Conservation (phyloP, 2,888 invertebrate species). For the Heliconius aoede region DNA sequence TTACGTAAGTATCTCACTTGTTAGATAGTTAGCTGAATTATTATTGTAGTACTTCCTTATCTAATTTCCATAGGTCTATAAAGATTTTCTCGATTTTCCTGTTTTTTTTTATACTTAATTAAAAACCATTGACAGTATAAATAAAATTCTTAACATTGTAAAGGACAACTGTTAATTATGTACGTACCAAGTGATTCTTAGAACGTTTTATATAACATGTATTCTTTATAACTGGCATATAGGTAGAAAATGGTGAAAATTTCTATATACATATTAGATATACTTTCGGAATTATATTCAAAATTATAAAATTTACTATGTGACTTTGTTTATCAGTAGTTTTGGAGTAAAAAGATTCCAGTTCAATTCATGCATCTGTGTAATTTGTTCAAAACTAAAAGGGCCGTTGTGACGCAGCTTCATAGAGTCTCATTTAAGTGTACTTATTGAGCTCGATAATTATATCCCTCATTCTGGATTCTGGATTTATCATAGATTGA, state of each 20-base stretch:
- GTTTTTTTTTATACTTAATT: not conserved
- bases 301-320: not conserved
- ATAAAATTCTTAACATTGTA: conserved; percentile 17
- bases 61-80: not conserved
- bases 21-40: not conserved
- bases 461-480: too few species aligned
- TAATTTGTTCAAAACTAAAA: too few species aligned
- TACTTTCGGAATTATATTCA: not conserved
- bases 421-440: too few species aligned
- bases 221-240: not conserved
- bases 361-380: too few species aligned
- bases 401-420: too few species aligned
- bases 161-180: not conserved
- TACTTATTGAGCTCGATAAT: too few species aligned
- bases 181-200: conserved; percentile 1
- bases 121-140: not conserved
- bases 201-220: conserved; percentile 5
- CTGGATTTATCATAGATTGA: too few species aligned
- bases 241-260: not conserved
- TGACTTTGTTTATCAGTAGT: too few species aligned
- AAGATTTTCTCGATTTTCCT: conserved; percentile 14
- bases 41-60: not conserved
- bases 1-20: not conserved
- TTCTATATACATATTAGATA: not conserved
- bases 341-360: too few species aligned